Evolutionary conservation across 2,888 invertebrate species (phyloP).

Genomic region (Tenthredo distinguenda): DNA sequence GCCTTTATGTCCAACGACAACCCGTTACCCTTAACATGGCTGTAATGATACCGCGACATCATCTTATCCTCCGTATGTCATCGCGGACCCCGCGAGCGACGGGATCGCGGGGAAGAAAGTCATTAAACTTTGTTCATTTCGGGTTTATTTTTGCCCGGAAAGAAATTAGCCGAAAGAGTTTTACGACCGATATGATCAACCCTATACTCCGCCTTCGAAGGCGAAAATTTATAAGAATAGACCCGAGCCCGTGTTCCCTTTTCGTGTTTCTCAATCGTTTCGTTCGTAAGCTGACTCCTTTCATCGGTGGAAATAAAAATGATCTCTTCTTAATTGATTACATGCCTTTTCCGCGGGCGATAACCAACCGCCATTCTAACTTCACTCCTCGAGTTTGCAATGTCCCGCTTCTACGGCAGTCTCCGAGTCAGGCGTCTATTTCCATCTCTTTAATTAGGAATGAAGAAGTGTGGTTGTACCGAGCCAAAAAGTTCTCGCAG

Average conservation of each 20-base stretch:
- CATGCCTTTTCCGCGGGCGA: background rate
- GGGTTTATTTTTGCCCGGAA: background rate
- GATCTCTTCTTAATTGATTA: background rate
- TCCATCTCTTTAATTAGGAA: slow-evolving; percentile 51
- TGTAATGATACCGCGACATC: background rate
- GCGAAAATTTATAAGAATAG: background rate
- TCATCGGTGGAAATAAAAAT: background rate
- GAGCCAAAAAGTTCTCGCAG: slow-evolving; percentile 45
- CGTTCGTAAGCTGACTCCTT: background rate
- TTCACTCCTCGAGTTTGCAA: background rate
- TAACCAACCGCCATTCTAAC: slow-evolving; percentile 15
- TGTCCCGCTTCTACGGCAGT: background rate
- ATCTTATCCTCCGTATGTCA: background rate
- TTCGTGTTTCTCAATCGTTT: background rate
- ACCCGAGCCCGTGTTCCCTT: background rate
- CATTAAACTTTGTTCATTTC: background rate
- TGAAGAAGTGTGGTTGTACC: slow-evolving; percentile 48
- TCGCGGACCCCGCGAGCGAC: background rate
- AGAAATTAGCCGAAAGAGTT: background rate
- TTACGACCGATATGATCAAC: background rate
- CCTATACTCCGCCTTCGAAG: too few relatives aligned
- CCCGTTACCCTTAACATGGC: background rate
- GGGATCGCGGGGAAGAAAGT: background rate
- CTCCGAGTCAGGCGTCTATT: slow-evolving; percentile 24
- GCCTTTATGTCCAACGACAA: background rate